Evolutionary conservation across 2,888 invertebrate genomes (phyloP).

Genomic region (Drosophila nr. perissopoda): DNA sequence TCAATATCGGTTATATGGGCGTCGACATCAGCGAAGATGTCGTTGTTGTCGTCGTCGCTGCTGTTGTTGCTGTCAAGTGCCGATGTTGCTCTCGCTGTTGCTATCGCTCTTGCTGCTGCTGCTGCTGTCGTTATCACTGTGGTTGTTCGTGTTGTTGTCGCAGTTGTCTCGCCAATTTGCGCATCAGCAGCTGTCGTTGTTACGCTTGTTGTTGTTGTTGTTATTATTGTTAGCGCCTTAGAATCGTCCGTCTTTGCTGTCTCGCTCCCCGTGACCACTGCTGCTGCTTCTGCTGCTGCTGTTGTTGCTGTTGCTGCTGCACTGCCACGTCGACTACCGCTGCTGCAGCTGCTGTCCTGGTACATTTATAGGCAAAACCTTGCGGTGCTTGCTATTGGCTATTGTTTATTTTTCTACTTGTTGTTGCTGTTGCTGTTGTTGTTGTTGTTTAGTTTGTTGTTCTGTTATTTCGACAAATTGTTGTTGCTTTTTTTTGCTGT

Average conservation of each 20-base stretch:
- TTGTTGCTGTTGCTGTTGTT: neutral
- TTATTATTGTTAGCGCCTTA: conserved; percentile 70
- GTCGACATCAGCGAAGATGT: conserved; percentile 32
- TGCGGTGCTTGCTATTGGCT: conserved; percentile 32
- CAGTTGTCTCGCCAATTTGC: conserved; percentile 20
- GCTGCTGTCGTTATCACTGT: conserved; percentile 28
- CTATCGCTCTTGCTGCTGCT: conserved; percentile 14
- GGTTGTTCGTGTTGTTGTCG: conserved; percentile 34
- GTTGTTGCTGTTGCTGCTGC: conserved; percentile 63
- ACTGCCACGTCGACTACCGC: conserved; percentile 82
- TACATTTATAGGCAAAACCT: conserved; percentile 81
- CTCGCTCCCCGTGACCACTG: conserved; percentile 18
- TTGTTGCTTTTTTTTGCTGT: conserved; percentile 5
- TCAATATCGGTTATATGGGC: neutral
- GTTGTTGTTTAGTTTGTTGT: conserved; percentile 4
- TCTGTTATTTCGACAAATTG: neutral
- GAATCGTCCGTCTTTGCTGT: conserved; percentile 44
- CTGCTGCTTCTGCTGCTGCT: conserved; percentile 37
- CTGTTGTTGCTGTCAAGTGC: conserved; percentile 23
- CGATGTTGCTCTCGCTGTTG: conserved; percentile 10
- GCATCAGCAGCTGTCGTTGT: conserved; percentile 60
- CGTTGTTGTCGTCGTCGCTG: conserved; percentile 23
- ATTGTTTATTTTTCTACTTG: neutral
- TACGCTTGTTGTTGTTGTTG: conserved; percentile 67
- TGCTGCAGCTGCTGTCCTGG: conserved; percentile 84